phyloP scores from a whole-genome alignment of 2,888 invertebrate genomes.

The Hydroisotoma schaefferi region DNA sequence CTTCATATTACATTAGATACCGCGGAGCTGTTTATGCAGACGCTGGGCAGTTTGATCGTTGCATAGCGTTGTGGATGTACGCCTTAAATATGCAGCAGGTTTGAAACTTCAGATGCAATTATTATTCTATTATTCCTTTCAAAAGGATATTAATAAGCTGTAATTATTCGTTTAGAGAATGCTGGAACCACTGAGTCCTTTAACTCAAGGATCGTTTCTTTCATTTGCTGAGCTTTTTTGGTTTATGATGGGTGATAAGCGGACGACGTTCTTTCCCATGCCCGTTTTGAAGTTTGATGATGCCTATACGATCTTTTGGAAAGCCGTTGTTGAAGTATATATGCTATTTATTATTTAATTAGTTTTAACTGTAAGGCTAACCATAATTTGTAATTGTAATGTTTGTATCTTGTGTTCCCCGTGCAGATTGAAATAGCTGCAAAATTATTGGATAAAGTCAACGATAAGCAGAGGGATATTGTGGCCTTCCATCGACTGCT shows the following conservation, averaged over 20 bases:
- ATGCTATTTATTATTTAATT: background rate
- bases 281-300: conserved; percentile 78
- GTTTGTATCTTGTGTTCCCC: background rate
- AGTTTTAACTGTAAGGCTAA: background rate
- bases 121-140: background rate
- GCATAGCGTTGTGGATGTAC: conserved; percentile 94
- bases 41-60: conserved; percentile 81
- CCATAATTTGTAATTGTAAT: background rate
- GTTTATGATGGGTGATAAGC: conserved; percentile 81
- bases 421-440: conserved; percentile 47
- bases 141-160: background rate
- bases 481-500: conserved; percentile 77
- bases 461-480: conserved; percentile 61
- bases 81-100: conserved; percentile 83
- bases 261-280: conserved; percentile 54
- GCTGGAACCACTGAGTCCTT: conserved; percentile 85
- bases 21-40: conserved; percentile 92
- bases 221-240: conserved; percentile 93
- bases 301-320: conserved; percentile 75
- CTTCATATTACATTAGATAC: conserved; percentile 92
- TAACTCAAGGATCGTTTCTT: conserved; percentile 90
- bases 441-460: conserved; percentile 38
- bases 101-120: background rate
- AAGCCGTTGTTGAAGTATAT: conserved; percentile 63
- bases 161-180: conserved; percentile 62